Percentiles rank a stretch among this genome's conserved stretches.
These are phyloP conservation scores for Forbesichthys agassizii DNA, from an alignment of 2,113 vertebrate genomes.

Conservation along the genomic window DNA sequence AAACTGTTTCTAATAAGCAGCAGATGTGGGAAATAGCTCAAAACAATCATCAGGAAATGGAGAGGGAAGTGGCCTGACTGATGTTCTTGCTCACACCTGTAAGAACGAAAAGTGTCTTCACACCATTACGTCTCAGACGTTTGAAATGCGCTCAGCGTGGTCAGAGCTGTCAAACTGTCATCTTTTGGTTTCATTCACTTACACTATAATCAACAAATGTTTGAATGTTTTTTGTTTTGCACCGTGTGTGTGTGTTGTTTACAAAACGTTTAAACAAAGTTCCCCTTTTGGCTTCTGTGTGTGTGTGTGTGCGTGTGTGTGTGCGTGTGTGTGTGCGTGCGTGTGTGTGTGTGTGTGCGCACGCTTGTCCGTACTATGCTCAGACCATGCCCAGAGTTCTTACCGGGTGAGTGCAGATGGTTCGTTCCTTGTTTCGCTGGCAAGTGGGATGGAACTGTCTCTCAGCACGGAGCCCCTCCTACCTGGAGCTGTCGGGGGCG, in stretches of 20 bases:
- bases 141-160: constrained; percentile 1
- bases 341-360: neutral
- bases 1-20: constrained; percentile 40
- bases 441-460: constrained; percentile 94
- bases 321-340: no score
- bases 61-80: neutral
- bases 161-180: neutral
- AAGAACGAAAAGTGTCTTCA: no score
- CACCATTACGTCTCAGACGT: no score
- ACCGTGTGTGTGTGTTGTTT: neutral
- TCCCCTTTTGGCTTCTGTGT: constrained; percentile 26
- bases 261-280: neutral
- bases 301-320: neutral
- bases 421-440: constrained; percentile 90
- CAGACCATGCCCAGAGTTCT: constrained; percentile 91
- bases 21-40: constrained; percentile 48
- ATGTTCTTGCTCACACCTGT: neutral
- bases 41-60: neutral
- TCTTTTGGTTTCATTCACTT: neutral
- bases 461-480: constrained; percentile 94
- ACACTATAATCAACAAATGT: no score
- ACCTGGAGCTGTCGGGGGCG: constrained; percentile 81
- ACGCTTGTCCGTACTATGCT: neutral
- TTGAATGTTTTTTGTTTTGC: no score
- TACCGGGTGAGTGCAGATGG: constrained; percentile 94